A percentile compares a stretch with the other conserved stretches of the same genome.
Conservation (phyloP, 2,888 invertebrate species). For the Cephalotes varians region DNA sequence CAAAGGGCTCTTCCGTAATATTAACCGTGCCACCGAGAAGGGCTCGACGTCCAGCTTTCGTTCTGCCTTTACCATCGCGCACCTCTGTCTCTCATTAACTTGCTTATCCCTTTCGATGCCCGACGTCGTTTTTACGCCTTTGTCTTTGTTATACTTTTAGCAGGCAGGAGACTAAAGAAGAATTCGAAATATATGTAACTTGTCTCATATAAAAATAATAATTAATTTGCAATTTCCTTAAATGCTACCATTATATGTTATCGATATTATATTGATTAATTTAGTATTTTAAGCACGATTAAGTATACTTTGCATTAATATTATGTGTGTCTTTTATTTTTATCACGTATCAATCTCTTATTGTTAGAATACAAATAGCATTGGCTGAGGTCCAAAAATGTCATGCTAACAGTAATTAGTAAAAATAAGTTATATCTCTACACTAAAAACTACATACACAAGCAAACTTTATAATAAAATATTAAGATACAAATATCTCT, state of each 20-base stretch:
- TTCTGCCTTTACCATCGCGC: slow-evolving; percentile 49
- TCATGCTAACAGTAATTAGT: not conserved
- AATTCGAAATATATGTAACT: not conserved
- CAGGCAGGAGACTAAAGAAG: slow-evolving; percentile 21
- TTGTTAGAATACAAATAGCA: not conserved
- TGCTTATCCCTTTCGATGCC: slow-evolving; percentile 56
- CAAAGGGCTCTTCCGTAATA: slow-evolving; percentile 78
- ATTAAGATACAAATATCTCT: not conserved
- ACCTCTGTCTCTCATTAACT: slow-evolving; percentile 62
- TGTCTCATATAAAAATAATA: not conserved
- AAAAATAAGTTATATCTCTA: not conserved
- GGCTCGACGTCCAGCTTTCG: slow-evolving; percentile 68
- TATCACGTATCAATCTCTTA: not conserved
- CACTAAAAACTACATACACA: not conserved
- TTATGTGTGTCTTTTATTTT: not conserved
- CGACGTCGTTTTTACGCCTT: slow-evolving; percentile 46
- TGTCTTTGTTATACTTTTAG: slow-evolving; percentile 70
- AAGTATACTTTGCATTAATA: not conserved
- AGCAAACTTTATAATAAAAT: slow-evolving; percentile 19
- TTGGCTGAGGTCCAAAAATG: not conserved
- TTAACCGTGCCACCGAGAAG: slow-evolving; percentile 75
- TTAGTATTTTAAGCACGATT: not conserved
- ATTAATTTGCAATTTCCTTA: not conserved
- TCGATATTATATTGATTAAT: not conserved
- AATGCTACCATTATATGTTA: not conserved